Evolutionary conservation across 2,888 invertebrate genomes (phyloP), one percentile per base, ranked within the genome.

Genomic region (Campoplex capitator): DNA sequence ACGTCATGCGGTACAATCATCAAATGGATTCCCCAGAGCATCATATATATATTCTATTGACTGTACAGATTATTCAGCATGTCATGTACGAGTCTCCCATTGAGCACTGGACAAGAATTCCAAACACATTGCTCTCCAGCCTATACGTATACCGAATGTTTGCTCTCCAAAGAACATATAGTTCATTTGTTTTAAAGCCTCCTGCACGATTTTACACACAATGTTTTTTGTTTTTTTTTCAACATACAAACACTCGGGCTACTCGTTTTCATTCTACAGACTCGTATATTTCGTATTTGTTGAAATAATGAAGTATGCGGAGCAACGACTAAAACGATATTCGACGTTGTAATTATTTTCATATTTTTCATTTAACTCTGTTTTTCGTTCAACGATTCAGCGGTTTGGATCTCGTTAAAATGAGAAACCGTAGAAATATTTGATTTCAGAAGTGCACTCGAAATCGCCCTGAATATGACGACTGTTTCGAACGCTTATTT

Each of bases 1-100:
- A 68, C 28, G 38, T 78, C 80, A 73, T 73, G 58, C 1, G 62
- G 56, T 56, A 84, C 79, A 84, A 84, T 84, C 79, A 78, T 84
- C 84, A 79, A 75, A 58, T 68, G 28, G 79, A 3, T 48, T 35
- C 38, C n/a, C 48, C 45, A 54, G 70, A 74, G 56, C 32, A 23
- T n/a, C 23, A 35, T 23, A 23, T 23, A 23, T 23, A 23, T 23
- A 74, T 78, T 84, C 67, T 70, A 79, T 79, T 73, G 67, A 78
- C 84, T 56, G 58, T 48, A 56, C 45, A 68, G 74, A 74, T 84
- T 73, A 74, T 84, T 79, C 74, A 56, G 48, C 56, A 48, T 79
- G 68, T 65, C n/a, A 51, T 51, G 28, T 73, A 62, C 45, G 78
- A 56, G 18, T 68, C 71, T 80, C 35, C 42, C 48, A 71, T 58